These are phyloP conservation scores for Lophius piscatorius DNA, from an alignment of 2,113 vertebrate species.

Conservation along the genomic window DNA sequence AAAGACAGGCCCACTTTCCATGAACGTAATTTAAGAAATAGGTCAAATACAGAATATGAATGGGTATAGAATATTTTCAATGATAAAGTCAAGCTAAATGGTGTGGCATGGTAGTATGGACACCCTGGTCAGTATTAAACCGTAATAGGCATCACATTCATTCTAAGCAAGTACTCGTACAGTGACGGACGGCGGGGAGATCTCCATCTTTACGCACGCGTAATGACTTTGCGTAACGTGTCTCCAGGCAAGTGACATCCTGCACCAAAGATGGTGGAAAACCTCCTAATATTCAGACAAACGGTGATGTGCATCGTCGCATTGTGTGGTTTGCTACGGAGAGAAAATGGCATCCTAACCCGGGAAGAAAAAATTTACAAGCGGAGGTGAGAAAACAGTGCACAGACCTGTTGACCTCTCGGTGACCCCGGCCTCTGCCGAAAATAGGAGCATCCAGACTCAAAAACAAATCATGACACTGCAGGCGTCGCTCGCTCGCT, in stretches of 20 bases:
- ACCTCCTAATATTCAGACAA: background rate
- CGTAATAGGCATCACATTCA: too few species aligned
- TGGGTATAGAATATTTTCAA: too few species aligned
- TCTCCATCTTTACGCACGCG: constrained; percentile 49
- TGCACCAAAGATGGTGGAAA: background rate
- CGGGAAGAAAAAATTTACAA: background rate
- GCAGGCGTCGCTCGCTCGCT: constrained; percentile 1
- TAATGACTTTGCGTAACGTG: constrained; percentile 25
- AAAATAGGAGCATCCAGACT: constrained; percentile 42
- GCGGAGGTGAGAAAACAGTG: constrained; percentile 8
- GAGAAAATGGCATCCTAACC: background rate
- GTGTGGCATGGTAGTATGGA: too few species aligned
- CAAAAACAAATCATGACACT: constrained; percentile 64
- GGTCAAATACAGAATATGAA: too few species aligned
- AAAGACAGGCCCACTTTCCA: too few species aligned
- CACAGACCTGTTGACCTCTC: constrained; percentile 73
- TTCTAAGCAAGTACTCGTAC: too few species aligned
- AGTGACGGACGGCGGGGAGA: too few species aligned
- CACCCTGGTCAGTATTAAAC: too few species aligned
- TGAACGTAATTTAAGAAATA: too few species aligned
- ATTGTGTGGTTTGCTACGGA: background rate
- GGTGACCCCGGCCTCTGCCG: constrained; percentile 70
- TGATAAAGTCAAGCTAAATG: too few species aligned
- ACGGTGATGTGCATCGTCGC: background rate
- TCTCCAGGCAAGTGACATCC: background rate